phyloP scores from a whole-genome alignment of 2,113 vertebrate species.

The Nymphicus hollandicus region DNA sequence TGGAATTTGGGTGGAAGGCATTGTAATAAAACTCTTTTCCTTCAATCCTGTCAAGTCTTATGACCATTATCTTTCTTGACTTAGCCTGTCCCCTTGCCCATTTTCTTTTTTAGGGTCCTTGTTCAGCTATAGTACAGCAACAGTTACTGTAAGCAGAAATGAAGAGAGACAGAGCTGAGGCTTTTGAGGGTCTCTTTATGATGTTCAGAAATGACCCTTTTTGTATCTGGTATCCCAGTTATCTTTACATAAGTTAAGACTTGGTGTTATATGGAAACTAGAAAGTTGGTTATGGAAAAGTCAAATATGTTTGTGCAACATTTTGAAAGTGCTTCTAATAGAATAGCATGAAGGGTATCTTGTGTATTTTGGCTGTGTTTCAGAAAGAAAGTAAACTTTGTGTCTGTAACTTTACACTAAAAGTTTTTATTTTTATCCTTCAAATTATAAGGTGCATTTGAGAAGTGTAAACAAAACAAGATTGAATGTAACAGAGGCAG shows the following conservation, averaged over 20 bases:
- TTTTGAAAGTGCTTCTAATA: background rate
- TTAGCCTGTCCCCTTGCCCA: background rate
- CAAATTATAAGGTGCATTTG: slow-evolving; percentile 52
- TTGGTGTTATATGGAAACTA: background rate
- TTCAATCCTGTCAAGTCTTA: background rate
- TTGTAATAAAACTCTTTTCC: background rate
- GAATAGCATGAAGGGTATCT: background rate
- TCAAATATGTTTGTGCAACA: background rate
- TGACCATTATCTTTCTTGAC: background rate
- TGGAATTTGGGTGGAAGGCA: background rate
- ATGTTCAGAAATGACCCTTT: background rate
- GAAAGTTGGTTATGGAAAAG: background rate
- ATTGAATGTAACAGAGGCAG: background rate
- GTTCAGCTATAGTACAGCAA: background rate
- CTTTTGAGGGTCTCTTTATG: background rate
- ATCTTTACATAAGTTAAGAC: background rate
- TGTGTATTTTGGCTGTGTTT: background rate
- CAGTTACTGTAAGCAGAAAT: background rate
- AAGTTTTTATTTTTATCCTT: slow-evolving; percentile 62
- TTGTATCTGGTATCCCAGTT: background rate
- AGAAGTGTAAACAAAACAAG: slow-evolving; percentile 32
- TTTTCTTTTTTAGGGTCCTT: background rate
- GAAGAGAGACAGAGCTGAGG: background rate
- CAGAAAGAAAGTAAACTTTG: background rate
- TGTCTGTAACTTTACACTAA: background rate